A percentile compares a stretch with the other conserved stretches of the same genome.
Evolutionary conservation across 2,888 invertebrate species (phyloP).

Genomic region (Coelinius sp.): DNA sequence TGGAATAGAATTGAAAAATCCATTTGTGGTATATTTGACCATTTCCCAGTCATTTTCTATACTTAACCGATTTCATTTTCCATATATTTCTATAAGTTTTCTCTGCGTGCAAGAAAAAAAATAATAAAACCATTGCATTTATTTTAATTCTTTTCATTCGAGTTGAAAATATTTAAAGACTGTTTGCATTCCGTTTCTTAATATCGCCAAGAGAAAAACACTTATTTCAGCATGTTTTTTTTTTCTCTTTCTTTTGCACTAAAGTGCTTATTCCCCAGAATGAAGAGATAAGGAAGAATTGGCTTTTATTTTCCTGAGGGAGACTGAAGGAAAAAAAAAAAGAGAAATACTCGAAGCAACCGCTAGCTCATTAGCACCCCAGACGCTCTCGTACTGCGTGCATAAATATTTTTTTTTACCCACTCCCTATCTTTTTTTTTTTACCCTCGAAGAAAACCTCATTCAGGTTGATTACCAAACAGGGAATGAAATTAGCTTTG

Average conservation of each 20-base stretch:
- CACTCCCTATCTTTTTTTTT: background rate
- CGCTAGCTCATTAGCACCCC: conserved; percentile 12
- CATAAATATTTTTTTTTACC: background rate
- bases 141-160: background rate
- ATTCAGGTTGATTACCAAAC: background rate
- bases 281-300: conserved; percentile 26
- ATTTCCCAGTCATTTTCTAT: too few species aligned
- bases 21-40: too few species aligned
- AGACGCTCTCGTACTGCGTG: conserved; percentile 12
- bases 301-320: conserved; percentile 6
- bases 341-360: conserved; percentile 13
- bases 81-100: too few species aligned
- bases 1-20: too few species aligned
- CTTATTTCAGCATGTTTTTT: background rate
- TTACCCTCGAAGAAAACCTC: background rate
- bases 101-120: too few species aligned
- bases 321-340: background rate
- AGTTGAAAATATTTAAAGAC: background rate
- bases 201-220: background rate
- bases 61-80: too few species aligned
- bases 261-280: conserved; percentile 12
- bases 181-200: background rate
- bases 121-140: background rate
- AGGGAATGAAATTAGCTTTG: conserved; percentile 17
- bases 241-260: background rate